Base-by-base conservation (phyloP, 2,797 vertebrate species). In the Tamandua tetradactyla region DNA sequence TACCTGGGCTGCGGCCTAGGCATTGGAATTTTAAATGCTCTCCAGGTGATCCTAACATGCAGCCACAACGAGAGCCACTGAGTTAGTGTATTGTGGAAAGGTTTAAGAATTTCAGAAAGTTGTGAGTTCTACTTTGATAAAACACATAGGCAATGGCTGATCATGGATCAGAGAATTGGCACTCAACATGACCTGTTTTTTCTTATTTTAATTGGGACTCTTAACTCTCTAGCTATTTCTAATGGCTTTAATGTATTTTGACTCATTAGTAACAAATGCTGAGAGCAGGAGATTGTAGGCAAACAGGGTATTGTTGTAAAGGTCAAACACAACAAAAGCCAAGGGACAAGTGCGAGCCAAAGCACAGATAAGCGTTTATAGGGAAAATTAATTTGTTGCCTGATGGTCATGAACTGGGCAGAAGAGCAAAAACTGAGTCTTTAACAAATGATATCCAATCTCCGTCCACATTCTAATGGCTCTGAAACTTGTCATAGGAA, bases 241-340 rank as follows among this genome's bases (percentile, higher is more conserved):
- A 37, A 49, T 82, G 35, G 72, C 87, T 81, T 85, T 85, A n/a
- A 59, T 47, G 59, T 69, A 74, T 95, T 84, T 57, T 62, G 37
- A 47, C 3, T 96, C 42, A 79, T 69, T 82, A 88, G 82, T 49
- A 96, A 64, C 71, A 86, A 80, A 35, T 13, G 27, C 62, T 94
- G 66, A 95, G 25, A 89, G 40, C 17, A 49, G 57, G 35, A 49
- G 49, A n/a, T 84, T 22, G 5, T 85, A 59, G 44, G 49, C 32
- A 91, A 95, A 93, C 22, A 78, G 35, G 15, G 7, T 78, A 61
- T 84, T 74, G 35, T 76, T 81, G 40, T 55, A 93, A 97, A 96
- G 55, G 57, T 92, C 91, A 97, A 95, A 87, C n/a, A 84, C 76
- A 89, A 86, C 42, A 89, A 91, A 95, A 96, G 80, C 42, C 88